A percentile compares a stretch with the other conserved stretches of the same genome.
Conservation (phyloP, 2,113 vertebrate genomes). For the Terrapene triunguis region DNA sequence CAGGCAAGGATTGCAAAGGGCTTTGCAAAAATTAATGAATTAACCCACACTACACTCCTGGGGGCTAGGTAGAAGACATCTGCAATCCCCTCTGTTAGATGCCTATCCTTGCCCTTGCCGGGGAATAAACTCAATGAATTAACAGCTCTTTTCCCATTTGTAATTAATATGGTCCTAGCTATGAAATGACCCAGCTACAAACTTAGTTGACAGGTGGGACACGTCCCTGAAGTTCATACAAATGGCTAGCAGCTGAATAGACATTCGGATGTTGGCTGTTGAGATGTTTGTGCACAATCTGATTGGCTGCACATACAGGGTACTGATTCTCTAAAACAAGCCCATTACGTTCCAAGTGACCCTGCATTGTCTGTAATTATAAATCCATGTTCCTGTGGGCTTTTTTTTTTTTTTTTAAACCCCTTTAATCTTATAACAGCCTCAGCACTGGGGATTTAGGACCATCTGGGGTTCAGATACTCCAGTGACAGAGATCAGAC, state of each 20-base stretch:
- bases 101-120: not conserved
- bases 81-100: not conserved
- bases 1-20: not conserved
- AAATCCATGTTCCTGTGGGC: not conserved
- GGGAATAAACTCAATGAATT: not conserved
- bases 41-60: not conserved
- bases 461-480: not conserved
- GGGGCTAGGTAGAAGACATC: not conserved
- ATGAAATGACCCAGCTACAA: not conserved
- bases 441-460: not conserved
- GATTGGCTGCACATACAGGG: not conserved
- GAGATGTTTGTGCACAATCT: not conserved
- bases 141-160: not conserved
- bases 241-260: not conserved
- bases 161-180: rapidly evolving
- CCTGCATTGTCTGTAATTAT: not conserved
- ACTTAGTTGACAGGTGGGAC: not conserved
- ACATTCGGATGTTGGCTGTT: rapidly evolving
- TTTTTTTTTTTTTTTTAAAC: not conserved
- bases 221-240: rapidly evolving
- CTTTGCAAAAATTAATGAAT: not conserved
- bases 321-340: not conserved
- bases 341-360: not conserved
- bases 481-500: not conserved
- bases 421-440: not conserved